A percentile compares a stretch with the other conserved stretches of the same genome.
phyloP scores from a whole-genome alignment of 2,113 vertebrate species.

The Myiopsitta monachus region DNA sequence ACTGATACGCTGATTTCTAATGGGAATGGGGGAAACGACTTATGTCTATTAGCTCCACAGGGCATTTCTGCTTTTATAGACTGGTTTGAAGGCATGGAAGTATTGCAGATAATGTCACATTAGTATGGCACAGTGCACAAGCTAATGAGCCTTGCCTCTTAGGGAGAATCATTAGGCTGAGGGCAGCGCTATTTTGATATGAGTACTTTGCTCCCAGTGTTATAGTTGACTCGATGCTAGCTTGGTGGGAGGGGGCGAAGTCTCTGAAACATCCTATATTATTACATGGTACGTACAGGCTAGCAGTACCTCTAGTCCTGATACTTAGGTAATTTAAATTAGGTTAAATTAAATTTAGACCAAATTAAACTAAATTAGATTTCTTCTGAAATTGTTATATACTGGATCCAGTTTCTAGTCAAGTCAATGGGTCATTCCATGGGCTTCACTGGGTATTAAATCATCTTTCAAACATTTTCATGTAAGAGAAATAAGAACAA shows the following conservation, averaged over 20 bases:
- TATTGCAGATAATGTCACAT: constrained; percentile 3
- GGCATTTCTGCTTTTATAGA: background rate
- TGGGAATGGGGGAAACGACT: background rate
- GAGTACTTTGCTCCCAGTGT: constrained; percentile 1
- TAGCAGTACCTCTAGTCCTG: background rate
- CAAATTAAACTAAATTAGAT: background rate
- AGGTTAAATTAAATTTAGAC: background rate
- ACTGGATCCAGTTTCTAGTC: background rate
- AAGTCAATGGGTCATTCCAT: background rate
- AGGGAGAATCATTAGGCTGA: constrained; percentile 23
- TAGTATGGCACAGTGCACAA: constrained; percentile 25
- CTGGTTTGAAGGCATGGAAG: background rate
- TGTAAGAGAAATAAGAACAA: background rate
- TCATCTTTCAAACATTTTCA: background rate
- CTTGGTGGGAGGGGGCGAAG: background rate
- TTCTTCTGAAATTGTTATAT: background rate
- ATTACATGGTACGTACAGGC: background rate
- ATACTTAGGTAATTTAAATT: background rate
- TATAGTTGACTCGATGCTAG: background rate
- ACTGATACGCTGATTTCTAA: background rate
- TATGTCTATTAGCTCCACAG: background rate
- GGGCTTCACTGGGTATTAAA: background rate
- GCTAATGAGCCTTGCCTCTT: constrained; percentile 33
- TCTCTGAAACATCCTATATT: background rate
- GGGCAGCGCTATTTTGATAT: constrained; percentile 15